phyloP scores from a whole-genome alignment of 2,888 invertebrate genomes.

The Drosophila macrospina region DNA sequence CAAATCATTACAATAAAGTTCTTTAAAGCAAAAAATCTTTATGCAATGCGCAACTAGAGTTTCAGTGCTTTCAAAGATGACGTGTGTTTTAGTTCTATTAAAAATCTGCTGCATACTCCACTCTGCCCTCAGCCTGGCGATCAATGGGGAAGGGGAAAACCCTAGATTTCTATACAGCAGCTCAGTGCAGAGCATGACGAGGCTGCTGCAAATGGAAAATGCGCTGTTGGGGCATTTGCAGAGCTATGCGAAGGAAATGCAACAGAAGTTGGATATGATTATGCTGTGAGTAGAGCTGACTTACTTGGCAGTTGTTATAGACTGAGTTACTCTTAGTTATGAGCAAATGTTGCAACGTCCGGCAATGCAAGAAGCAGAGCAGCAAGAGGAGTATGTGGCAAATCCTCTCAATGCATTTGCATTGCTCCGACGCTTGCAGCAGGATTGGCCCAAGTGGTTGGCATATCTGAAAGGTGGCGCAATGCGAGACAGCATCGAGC shows the following conservation, averaged over 20 bases:
- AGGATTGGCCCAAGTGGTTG: slow-evolving; percentile 58
- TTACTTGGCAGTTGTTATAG: background rate
- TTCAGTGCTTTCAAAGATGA: slow-evolving; percentile 15
- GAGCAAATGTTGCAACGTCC: slow-evolving; percentile 22
- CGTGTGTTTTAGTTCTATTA: slow-evolving; percentile 21
- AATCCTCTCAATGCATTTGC: slow-evolving; percentile 52
- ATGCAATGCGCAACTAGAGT: background rate
- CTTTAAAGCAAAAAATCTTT: background rate
- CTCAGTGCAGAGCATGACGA: slow-evolving; percentile 28
- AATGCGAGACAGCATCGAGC: background rate
- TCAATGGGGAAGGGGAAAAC: background rate
- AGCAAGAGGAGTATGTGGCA: slow-evolving; percentile 35
- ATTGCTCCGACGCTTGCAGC: slow-evolving; percentile 40
- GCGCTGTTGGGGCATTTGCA: slow-evolving; percentile 15
- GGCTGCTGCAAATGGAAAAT: slow-evolving; percentile 42
- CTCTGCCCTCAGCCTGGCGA: background rate
- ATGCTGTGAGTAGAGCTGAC: slow-evolving; percentile 31
- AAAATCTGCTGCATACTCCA: background rate
- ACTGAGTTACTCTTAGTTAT: slow-evolving; percentile 22
- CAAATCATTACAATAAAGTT: background rate
- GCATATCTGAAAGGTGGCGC: slow-evolving; percentile 26
- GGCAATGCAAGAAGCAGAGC: background rate
- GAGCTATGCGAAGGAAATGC: slow-evolving; percentile 29
- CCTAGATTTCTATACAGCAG: slow-evolving; percentile 26
- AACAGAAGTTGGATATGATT: slow-evolving; percentile 38